A percentile compares a stretch with the other conserved stretches of the same genome.
phyloP scores from a whole-genome alignment of 1,140 invertebrate species.

The Drosophila cardini region DNA sequence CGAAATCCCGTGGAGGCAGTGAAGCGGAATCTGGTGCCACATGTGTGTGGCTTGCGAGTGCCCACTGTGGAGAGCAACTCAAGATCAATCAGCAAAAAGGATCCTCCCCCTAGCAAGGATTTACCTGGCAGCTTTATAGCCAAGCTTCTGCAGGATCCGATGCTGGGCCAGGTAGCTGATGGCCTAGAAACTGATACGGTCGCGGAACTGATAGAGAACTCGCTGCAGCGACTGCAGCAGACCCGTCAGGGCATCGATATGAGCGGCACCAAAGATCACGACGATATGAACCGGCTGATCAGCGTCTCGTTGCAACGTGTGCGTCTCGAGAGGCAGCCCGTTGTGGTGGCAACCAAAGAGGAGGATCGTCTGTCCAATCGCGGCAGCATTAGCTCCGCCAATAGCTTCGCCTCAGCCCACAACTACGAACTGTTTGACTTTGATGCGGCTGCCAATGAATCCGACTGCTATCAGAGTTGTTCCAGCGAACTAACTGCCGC shows the following conservation, averaged over 20 bases:
- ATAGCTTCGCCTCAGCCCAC: slow-evolving; percentile 85
- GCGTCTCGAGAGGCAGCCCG: slow-evolving; percentile 84
- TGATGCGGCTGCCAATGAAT: slow-evolving; percentile 80
- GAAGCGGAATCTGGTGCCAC: slow-evolving; percentile 88
- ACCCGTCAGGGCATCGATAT: slow-evolving; percentile 85
- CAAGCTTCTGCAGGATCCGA: slow-evolving; percentile 87
- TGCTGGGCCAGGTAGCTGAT: slow-evolving; percentile 87
- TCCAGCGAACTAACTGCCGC: slow-evolving; percentile 87
- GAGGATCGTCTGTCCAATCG: slow-evolving; percentile 81
- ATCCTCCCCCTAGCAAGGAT: slow-evolving; percentile 24
- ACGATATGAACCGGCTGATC: slow-evolving; percentile 87
- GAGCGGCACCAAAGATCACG: slow-evolving; percentile 86
- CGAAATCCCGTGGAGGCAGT: slow-evolving; percentile 90
- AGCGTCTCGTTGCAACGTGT: slow-evolving; percentile 86
- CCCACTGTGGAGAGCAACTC: background rate
- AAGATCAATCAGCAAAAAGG: slow-evolving; percentile 45
- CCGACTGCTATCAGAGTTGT: slow-evolving; percentile 89
- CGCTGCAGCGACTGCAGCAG: slow-evolving; percentile 87
- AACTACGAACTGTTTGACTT: slow-evolving; percentile 86
- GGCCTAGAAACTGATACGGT: slow-evolving; percentile 87
- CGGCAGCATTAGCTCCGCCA: slow-evolving; percentile 85
- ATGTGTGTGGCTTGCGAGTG: slow-evolving; percentile 87
- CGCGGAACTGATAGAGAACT: slow-evolving; percentile 88
- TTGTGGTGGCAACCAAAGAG: slow-evolving; percentile 65
- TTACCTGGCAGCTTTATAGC: slow-evolving; percentile 84